Evolutionary conservation across 2,888 invertebrate species (phyloP).

Genomic region (Nineta flava): DNA sequence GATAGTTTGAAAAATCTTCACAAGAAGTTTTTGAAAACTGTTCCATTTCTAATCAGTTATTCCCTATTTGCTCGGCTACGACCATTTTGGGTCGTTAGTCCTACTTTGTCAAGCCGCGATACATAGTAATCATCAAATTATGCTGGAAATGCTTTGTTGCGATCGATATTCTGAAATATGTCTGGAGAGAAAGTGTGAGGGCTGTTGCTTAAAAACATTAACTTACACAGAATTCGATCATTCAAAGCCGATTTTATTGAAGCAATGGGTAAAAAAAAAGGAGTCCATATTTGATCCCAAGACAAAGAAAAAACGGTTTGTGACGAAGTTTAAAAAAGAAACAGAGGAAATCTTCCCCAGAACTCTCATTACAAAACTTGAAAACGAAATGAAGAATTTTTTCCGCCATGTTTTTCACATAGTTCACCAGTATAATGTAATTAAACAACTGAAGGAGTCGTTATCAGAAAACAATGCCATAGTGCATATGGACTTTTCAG

Average conservation of each 20-base stretch:
- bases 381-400: conserved; percentile 7
- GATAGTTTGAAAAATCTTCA: too few species aligned
- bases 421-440: conserved; percentile 9
- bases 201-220: neutral
- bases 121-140: too few species aligned
- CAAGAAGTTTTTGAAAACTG: neutral
- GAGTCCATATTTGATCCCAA: conserved; percentile 12
- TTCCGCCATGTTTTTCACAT: conserved; percentile 8
- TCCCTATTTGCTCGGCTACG: neutral
- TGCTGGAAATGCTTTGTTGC: too few species aligned
- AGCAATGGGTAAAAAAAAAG: neutral
- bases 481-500: conserved; percentile 10
- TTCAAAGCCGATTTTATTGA: too few species aligned
- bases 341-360: neutral
- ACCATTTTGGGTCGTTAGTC: neutral
- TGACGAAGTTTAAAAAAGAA: too few species aligned
- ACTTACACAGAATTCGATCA: conserved; percentile 3
- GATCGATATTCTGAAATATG: conserved; percentile 6
- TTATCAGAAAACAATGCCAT: conserved; percentile 9
- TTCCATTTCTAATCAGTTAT: neutral
- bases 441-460: conserved; percentile 9
- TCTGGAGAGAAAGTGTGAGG: conserved; percentile 1
- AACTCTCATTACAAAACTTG: neutral
- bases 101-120: too few species aligned
- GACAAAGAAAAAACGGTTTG: conserved; percentile 16